phyloP scores from a whole-genome alignment of 1,140 invertebrate species.

The Mycetomoellerius zeteki region DNA sequence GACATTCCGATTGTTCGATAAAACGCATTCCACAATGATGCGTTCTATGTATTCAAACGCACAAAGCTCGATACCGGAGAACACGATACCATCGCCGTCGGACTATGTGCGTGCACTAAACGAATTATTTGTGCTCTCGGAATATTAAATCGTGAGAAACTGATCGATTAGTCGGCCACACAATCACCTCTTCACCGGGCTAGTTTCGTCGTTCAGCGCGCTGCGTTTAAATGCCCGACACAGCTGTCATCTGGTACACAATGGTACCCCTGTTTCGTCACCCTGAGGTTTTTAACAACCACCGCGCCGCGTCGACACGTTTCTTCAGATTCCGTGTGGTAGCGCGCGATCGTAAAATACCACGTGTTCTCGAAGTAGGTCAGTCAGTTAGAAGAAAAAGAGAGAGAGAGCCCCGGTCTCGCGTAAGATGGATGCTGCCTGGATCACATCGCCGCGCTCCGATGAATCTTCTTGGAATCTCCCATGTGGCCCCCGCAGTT shows the following conservation, averaged over 20 bases:
- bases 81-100: slow-evolving; percentile 44
- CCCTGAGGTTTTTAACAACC: slow-evolving; percentile 67
- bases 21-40: slow-evolving; percentile 53
- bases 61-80: slow-evolving; percentile 44
- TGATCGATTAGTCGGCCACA: slow-evolving; percentile 61
- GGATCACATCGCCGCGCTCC: slow-evolving; percentile 14
- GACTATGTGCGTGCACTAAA: slow-evolving; percentile 28
- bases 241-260: slow-evolving; percentile 71
- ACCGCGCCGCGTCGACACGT: slow-evolving; percentile 65
- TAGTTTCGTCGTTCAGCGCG: slow-evolving; percentile 42
- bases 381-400: slow-evolving; percentile 54
- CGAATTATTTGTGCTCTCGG: slow-evolving; percentile 64
- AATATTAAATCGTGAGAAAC: slow-evolving; percentile 66
- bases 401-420: slow-evolving; percentile 1
- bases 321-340: slow-evolving; percentile 49
- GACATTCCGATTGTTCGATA: slow-evolving; percentile 65
- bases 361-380: slow-evolving; percentile 69
- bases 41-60: slow-evolving; percentile 44
- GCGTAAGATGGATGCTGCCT: slow-evolving; percentile 45
- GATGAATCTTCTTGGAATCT: slow-evolving; percentile 19
- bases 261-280: slow-evolving; percentile 71
- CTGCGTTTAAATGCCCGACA: slow-evolving; percentile 64
- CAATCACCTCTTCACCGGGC: slow-evolving; percentile 55
- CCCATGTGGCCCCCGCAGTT: slow-evolving; percentile 26
- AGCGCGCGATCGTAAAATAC: slow-evolving; percentile 66